Evolutionary conservation across 2,888 invertebrate species (phyloP).

Genomic region (Pammene fasciana): DNA sequence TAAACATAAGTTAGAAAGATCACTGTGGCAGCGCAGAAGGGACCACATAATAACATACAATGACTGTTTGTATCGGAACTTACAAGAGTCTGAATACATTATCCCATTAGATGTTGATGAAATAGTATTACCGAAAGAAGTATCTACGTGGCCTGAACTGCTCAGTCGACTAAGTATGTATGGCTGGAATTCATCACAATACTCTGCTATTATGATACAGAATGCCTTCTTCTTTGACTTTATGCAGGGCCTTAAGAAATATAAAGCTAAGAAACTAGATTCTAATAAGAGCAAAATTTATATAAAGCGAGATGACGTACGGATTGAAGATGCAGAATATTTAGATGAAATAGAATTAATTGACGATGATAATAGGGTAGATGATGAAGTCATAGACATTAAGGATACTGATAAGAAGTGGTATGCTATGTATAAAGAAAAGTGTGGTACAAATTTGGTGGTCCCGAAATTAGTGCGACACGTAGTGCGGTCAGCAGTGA

Average conservation of each 20-base stretch:
- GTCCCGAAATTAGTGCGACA: slow-evolving; percentile 77
- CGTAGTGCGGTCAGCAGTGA: slow-evolving; percentile 79
- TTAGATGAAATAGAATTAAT: slow-evolving; percentile 66
- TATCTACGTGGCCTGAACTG: slow-evolving; percentile 83
- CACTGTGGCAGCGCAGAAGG: slow-evolving; percentile 86
- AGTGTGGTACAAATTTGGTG: slow-evolving; percentile 61
- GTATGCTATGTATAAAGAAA: slow-evolving; percentile 54
- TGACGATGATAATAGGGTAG: slow-evolving; percentile 58
- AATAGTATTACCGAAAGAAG: slow-evolving; percentile 86
- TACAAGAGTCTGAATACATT: slow-evolving; percentile 85
- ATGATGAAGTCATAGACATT: slow-evolving; percentile 60
- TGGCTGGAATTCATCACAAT: slow-evolving; percentile 74
- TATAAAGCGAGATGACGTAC: slow-evolving; percentile 72
- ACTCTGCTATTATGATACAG: slow-evolving; percentile 85
- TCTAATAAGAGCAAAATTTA: slow-evolving; percentile 63
- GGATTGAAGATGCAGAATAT: slow-evolving; percentile 57
- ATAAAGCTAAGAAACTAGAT: slow-evolving; percentile 52
- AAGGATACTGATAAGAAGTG: slow-evolving; percentile 51
- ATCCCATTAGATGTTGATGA: slow-evolving; percentile 90
- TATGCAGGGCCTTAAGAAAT: slow-evolving; percentile 64
- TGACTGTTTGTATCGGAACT: slow-evolving; percentile 89
- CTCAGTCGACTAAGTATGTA: slow-evolving; percentile 71
- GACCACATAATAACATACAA: slow-evolving; percentile 90
- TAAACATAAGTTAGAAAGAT: slow-evolving; percentile 68
- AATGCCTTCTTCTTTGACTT: slow-evolving; percentile 88